A percentile compares a stretch with the other conserved stretches of the same genome.
phyloP scores from a whole-genome alignment of 2,888 invertebrate genomes.

The Lottia gigantea region DNA sequence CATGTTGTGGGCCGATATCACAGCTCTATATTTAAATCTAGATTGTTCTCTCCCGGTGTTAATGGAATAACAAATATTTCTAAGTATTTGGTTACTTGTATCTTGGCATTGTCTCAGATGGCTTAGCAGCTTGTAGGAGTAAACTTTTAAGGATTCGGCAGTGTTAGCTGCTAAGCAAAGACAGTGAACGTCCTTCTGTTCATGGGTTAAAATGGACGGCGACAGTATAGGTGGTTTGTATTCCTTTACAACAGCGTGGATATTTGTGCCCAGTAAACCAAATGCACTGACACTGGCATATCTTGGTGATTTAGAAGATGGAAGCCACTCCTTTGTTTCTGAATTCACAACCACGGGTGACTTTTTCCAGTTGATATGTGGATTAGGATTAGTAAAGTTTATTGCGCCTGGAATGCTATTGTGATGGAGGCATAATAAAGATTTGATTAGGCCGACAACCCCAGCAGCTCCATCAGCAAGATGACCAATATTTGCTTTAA shows the following conservation, averaged over 20 bases:
- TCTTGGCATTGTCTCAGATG: neutral
- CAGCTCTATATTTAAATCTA: neutral
- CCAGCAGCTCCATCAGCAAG: slow-evolving; percentile 6
- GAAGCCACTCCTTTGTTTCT: neutral
- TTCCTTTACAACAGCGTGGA: slow-evolving; percentile 1
- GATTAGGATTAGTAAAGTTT: slow-evolving; percentile 4
- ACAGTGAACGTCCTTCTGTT: neutral
- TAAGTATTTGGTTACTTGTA: neutral
- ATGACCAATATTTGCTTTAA: slow-evolving; percentile 5
- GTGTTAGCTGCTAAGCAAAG: slow-evolving; percentile 1
- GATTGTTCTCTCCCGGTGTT: neutral
- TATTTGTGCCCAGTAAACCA: slow-evolving; percentile 3
- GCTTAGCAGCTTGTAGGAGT: neutral
- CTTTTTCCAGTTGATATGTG: slow-evolving; percentile 2
- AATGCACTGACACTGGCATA: neutral
- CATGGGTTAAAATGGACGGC: neutral
- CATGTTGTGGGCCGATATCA: neutral
- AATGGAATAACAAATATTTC: neutral
- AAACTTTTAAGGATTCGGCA: neutral
- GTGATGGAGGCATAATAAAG: neutral
- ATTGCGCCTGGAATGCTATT: neutral
- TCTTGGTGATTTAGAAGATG: neutral
- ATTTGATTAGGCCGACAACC: neutral
- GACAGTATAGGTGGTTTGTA: neutral
- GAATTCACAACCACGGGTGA: neutral